Base-by-base conservation (phyloP, 2,797 vertebrate species). In the Hybognathus amarus region DNA sequence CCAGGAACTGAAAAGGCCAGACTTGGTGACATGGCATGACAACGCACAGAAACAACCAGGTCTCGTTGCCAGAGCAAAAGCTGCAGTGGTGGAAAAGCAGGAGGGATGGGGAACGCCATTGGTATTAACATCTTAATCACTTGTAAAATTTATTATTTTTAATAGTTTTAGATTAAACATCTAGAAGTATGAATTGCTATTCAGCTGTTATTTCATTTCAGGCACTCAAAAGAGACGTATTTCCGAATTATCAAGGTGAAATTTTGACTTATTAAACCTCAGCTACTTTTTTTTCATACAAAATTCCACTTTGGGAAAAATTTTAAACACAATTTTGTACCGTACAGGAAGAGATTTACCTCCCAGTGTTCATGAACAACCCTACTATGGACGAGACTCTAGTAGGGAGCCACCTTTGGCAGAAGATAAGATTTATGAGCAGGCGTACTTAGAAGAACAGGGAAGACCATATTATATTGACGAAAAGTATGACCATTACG, bases 41-140 rank as follows among this genome's bases (percentile, higher is more conserved):
- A 83, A 77, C 15, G 50, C 84, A 12, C 82, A 87, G 30, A 90
- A 85, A 80, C 92, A 94, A 68, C 89, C 87, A 61, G 94, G 93
- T 56, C 95, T 94, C 83, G 75, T 94, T 56, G 91, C 95, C 50
- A 90, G 91, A 69, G 90, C 94, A 63, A 93, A 91, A 90, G 94
- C 95, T 38, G 94, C 94, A 80, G 90, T 95, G 54, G 89, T 94
- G 22, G 95, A 95, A 80, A 92, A 93, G 79, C 93, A 95, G 54
- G 93, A 95, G 75, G 95, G 95, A 84, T 90, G 91, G 85, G 95
- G 95, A 83, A 83, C 22, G 36, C 94, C 94, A 63, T 50, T 56
- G 90, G 94, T 95, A 82, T n/a, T 83, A 50, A 54, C 18, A 38
- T 66, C 20, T 40, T 74, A 68, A 24, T 36, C 18, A 4, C n/a